These are phyloP conservation scores for Heteromyza rotundicornis DNA, from an alignment of 2,888 invertebrate species.

Conservation along the genomic window DNA sequence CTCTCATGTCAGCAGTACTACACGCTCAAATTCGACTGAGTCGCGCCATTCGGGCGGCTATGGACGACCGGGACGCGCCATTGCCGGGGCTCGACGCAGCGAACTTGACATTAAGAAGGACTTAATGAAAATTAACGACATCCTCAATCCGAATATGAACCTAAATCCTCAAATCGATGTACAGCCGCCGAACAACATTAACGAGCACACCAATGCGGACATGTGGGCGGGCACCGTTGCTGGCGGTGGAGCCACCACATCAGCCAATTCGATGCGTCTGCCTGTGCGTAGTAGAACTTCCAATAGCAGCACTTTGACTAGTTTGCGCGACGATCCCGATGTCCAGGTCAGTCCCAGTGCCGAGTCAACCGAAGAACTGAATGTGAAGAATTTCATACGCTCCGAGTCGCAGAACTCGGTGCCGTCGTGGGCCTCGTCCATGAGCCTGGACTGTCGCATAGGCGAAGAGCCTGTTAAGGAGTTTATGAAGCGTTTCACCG, in stretches of 20 bases:
- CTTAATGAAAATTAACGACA: slow-evolving; percentile 49
- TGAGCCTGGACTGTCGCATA: slow-evolving; percentile 68
- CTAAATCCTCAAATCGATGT: slow-evolving; percentile 57
- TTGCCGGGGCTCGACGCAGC: slow-evolving; percentile 56
- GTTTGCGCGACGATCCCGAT: slow-evolving; percentile 66
- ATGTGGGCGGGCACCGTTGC: neutral
- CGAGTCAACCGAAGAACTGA: slow-evolving; percentile 66
- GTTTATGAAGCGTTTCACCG: slow-evolving; percentile 73
- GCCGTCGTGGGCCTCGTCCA: slow-evolving; percentile 70
- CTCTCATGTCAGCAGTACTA: slow-evolving; percentile 53
- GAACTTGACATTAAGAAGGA: slow-evolving; percentile 58
- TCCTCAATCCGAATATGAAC: slow-evolving; percentile 36
- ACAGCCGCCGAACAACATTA: slow-evolving; percentile 51
- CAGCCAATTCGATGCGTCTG: slow-evolving; percentile 41
- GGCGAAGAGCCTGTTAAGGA: slow-evolving; percentile 68
- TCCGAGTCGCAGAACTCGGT: slow-evolving; percentile 69
- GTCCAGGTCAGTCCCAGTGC: slow-evolving; percentile 67
- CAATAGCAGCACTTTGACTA: slow-evolving; percentile 67
- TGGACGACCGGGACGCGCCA: slow-evolving; percentile 45
- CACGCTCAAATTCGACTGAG: slow-evolving; percentile 58
- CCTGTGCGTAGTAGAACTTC: slow-evolving; percentile 55
- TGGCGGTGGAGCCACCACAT: slow-evolving; percentile 4
- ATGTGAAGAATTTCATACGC: slow-evolving; percentile 61
- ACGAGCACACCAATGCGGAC: slow-evolving; percentile 1
- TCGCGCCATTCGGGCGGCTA: slow-evolving; percentile 56